Evolutionary conservation across 2,113 vertebrate species (phyloP), one percentile per base, ranked within the genome.

Genomic region (Macquaria ambigua): DNA sequence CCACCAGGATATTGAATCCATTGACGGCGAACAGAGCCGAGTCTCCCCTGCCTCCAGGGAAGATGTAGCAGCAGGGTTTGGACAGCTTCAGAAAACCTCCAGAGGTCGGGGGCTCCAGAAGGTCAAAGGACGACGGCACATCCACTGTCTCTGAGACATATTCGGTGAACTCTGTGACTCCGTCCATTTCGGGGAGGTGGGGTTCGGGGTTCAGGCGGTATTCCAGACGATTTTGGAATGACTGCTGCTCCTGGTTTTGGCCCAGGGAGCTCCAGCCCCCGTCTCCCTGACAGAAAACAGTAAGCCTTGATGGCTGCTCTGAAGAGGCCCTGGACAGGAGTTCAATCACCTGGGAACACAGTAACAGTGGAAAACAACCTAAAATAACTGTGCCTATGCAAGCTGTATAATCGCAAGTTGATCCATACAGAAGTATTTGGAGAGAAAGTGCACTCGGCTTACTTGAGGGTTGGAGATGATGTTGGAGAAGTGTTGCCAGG

Each of bases 51-150:
- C 98, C 98, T 23, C 98, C 98, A 2, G 98, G 98, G 86, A 99
- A 99, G 89, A 99, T 98, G 89, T 99, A 99, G 94, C 98, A 99
- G 93, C 98, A 99, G 72, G 98, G 98, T 78, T 99, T 99, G 79
- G 98, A 99, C 81, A 99, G 96, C 86, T 99, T 99, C 89, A 99
- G 94, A 86, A 99, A 99, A 18, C 98, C 98, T 74, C 98, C 98
- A 2, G 98, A 99, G n/a, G 97, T 98, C 4, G 98, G 98, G 1
- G 98, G 97, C 88, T 99, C 98, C 83, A 99, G 94, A 15, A 99
- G 97, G 81, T 99, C 98, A 90, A 99, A 99, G 4, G 98, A 97
- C 3, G 98, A 99, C 0, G 97, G 97, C 64, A 98, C 96, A 0
- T 99, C 97, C 79, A 98, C 98, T 0, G 98, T 99, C 93, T 99